Evolutionary conservation across 2,888 invertebrate genomes (phyloP).

Genomic region (Teleogryllus oceanicus): DNA sequence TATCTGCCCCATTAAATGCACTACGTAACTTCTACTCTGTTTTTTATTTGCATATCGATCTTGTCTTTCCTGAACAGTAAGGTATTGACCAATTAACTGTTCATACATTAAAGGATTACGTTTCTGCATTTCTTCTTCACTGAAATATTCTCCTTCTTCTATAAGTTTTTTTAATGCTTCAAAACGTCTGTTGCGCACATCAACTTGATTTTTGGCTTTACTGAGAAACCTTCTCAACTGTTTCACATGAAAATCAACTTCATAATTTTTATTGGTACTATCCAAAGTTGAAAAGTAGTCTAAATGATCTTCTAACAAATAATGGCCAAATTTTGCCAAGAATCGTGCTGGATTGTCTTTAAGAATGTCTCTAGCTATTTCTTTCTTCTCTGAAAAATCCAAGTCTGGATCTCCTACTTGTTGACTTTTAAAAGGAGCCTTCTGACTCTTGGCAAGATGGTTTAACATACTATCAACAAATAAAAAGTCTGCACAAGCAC

Average conservation of each 20-base stretch:
- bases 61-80: constrained; percentile 71
- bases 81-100: constrained; percentile 80
- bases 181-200: constrained; percentile 75
- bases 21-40: not conserved
- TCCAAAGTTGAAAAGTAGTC: constrained; percentile 58
- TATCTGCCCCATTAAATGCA: constrained; percentile 18
- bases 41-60: constrained; percentile 52
- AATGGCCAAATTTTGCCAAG: constrained; percentile 71
- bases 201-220: constrained; percentile 48
- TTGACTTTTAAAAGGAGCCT: constrained; percentile 74
- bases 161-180: constrained; percentile 74
- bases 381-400: constrained; percentile 62
- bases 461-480: constrained; percentile 55
- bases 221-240: constrained; percentile 59
- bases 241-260: constrained; percentile 61
- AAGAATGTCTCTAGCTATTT: constrained; percentile 63
- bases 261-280: constrained; percentile 50
- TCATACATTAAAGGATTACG: constrained; percentile 87
- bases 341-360: constrained; percentile 66
- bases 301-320: constrained; percentile 65
- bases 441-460: constrained; percentile 58
- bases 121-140: constrained; percentile 89
- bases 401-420: constrained; percentile 76
- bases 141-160: constrained; percentile 72
- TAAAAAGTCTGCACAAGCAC: not conserved